Conservation (phyloP, 2,888 invertebrate species). For the Microchrysa polita region DNA sequence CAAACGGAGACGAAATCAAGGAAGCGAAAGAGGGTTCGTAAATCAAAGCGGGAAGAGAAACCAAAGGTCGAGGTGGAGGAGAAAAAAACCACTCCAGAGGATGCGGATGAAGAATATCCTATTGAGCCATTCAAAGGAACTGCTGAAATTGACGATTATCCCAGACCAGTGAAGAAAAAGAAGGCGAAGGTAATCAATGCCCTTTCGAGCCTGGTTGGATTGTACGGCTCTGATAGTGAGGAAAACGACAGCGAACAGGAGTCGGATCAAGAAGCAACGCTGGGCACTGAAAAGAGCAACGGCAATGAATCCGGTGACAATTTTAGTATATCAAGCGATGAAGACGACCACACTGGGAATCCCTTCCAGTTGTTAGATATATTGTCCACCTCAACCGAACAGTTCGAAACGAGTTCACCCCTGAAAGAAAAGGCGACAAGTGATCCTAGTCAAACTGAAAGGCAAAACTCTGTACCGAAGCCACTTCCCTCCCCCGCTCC, state of each 20-base stretch:
- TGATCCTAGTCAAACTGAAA: neutral
- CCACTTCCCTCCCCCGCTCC: neutral
- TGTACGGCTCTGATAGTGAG: conserved; percentile 56
- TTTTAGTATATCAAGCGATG: conserved; percentile 24
- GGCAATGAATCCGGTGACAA: neutral
- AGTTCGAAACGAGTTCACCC: neutral
- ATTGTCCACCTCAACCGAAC: neutral
- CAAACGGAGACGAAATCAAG: neutral
- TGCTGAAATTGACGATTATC: conserved; percentile 42
- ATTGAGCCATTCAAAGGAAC: conserved; percentile 50
- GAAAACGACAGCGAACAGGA: conserved; percentile 9
- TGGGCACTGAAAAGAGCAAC: neutral
- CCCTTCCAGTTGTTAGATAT: neutral
- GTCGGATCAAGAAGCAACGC: neutral
- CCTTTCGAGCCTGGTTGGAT: conserved; percentile 56
- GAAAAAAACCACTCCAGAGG: neutral
- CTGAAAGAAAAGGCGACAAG: no score
- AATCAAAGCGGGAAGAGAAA: neutral
- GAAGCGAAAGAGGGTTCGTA: neutral
- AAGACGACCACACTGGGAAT: conserved; percentile 10
- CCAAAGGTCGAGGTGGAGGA: neutral
- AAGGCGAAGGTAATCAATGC: conserved; percentile 50
- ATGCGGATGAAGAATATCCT: conserved; percentile 31
- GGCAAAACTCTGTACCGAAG: neutral
- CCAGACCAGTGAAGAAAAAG: neutral